A percentile compares a stretch with the other conserved stretches of the same genome.
Conservation (phyloP, 2,888 invertebrate species). For the Melieria picta region DNA sequence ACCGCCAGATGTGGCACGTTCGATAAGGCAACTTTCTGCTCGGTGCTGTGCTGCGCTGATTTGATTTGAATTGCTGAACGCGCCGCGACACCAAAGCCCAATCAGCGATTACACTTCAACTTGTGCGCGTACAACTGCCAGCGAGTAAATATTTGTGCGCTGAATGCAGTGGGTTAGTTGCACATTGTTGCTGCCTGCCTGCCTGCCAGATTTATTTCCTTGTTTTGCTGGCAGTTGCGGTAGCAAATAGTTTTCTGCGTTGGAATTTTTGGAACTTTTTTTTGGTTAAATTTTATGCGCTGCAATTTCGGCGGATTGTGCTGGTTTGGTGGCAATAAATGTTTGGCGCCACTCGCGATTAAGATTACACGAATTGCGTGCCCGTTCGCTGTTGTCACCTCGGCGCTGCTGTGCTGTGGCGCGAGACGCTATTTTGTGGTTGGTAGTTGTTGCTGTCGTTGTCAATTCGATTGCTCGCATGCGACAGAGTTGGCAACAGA, state of each 20-base stretch:
- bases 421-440: no score
- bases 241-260: background rate
- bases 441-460: no score
- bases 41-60: no score
- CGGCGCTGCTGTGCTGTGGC: background rate
- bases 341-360: constrained; percentile 25
- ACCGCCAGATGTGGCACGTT: no score
- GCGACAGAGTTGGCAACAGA: no score
- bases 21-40: no score
- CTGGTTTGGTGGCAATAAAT: background rate
- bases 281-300: background rate
- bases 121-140: constrained; percentile 5
- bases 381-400: constrained; percentile 20
- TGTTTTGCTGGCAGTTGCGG: background rate
- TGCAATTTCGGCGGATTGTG: background rate
- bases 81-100: no score
- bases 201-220: background rate
- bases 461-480: no score
- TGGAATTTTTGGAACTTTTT: background rate
- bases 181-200: background rate
- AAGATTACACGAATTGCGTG: constrained; percentile 20
- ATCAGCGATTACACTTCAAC: no score
- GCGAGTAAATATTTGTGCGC: constrained; percentile 25
- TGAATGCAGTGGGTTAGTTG: constrained; percentile 17
- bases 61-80: no score